A percentile compares a stretch with the other conserved stretches of the same genome.
Evolutionary conservation across 1,140 invertebrate species (phyloP).

Genomic region (Paraescarpia echinospica): DNA sequence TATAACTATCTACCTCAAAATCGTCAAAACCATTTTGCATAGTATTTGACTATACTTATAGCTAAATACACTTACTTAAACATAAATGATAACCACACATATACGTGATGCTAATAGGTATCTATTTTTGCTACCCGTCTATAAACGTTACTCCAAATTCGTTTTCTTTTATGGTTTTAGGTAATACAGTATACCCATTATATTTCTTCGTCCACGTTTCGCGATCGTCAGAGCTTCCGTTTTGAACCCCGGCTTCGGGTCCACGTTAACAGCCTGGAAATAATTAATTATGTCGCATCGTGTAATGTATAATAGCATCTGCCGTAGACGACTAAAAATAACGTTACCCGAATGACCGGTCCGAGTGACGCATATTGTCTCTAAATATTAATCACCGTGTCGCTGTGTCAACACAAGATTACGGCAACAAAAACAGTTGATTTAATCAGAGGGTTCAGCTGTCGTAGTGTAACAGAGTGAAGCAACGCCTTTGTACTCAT

Average conservation of each 20-base stretch:
- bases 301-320: not conserved
- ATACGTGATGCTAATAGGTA: no score
- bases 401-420: not conserved
- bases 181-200: no score
- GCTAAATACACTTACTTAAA: no score
- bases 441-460: not conserved
- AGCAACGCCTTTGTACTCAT: not conserved
- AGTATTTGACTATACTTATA: no score
- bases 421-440: not conserved
- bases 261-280: not conserved
- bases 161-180: no score
- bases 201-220: no score
- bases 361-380: not conserved
- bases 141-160: no score
- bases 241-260: not conserved
- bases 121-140: no score
- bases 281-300: not conserved
- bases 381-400: not conserved
- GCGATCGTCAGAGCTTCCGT: not conserved
- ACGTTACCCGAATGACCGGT: not conserved
- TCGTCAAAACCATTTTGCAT: no score
- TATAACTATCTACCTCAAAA: no score
- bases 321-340: not conserved
- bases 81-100: no score
- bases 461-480: not conserved